Percentiles rank a stretch among this genome's conserved stretches.
Conservation (phyloP, 2,888 invertebrate genomes). For the Pilophorus perplexus region DNA sequence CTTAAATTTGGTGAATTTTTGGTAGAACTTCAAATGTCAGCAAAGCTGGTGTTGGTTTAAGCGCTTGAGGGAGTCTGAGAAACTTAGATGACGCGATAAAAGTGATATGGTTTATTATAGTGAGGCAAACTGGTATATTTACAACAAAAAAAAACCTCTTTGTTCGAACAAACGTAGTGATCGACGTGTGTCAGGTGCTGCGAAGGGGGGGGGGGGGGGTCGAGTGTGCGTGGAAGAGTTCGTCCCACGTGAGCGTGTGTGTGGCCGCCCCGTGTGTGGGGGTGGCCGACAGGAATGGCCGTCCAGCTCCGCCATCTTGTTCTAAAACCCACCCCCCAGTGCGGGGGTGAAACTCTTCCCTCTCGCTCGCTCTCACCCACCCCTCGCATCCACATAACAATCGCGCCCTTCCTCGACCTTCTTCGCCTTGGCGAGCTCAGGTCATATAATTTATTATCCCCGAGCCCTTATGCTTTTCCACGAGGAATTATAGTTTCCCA, state of each 20-base stretch:
- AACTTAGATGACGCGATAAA: too few species aligned
- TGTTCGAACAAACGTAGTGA: too few species aligned
- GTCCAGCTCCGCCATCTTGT: conserved; percentile 38
- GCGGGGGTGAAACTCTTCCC: conserved; percentile 3
- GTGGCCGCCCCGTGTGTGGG: conserved; percentile 39
- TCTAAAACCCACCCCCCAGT: conserved; percentile 23
- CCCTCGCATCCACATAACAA: not conserved
- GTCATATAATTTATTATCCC: conserved; percentile 30
- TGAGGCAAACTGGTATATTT: too few species aligned
- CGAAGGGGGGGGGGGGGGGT: not conserved
- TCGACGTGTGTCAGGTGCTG: not conserved
- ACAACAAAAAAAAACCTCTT: too few species aligned
- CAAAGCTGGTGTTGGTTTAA: too few species aligned
- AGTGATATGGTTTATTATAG: too few species aligned
- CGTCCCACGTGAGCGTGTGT: conserved; percentile 30
- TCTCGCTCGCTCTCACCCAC: conserved; percentile 1
- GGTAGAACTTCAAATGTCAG: too few species aligned
- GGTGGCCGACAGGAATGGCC: conserved; percentile 42
- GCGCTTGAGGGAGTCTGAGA: too few species aligned
- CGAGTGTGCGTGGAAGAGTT: not conserved
- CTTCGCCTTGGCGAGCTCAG: conserved; percentile 2
- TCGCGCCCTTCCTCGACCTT: conserved; percentile 18
- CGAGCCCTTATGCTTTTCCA: not conserved
- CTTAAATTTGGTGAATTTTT: too few species aligned
- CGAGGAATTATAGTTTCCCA: too few species aligned